A percentile compares a stretch with the other conserved stretches of the same genome.
Evolutionary conservation across 2,888 invertebrate genomes (phyloP).

Genomic region (Torymus aiolomorphi): DNA sequence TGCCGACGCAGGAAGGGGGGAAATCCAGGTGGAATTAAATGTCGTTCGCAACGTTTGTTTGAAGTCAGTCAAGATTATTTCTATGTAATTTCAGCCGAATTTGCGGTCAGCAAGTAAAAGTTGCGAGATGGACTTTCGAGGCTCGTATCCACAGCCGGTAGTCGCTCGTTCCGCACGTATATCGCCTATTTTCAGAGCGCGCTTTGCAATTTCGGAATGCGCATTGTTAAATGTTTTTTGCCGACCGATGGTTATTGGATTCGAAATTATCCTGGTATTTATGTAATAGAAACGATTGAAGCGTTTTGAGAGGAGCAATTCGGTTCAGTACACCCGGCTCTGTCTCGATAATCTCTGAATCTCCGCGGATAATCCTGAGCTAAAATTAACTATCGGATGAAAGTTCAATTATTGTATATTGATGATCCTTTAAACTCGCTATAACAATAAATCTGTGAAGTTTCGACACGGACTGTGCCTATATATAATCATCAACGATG

Average conservation of each 20-base stretch:
- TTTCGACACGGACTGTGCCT: no score
- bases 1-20: no score
- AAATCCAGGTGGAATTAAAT: no score
- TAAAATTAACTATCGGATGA: slow-evolving; percentile 11
- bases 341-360: no score
- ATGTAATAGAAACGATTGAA: not conserved
- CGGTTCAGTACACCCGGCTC: not conserved
- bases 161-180: no score
- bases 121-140: slow-evolving; percentile 16
- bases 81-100: not conserved
- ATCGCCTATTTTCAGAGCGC: not conserved
- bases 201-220: not conserved
- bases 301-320: not conserved
- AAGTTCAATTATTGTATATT: not conserved
- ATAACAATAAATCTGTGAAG: no score
- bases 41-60: no score
- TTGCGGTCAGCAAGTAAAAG: slow-evolving; percentile 32
- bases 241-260: no score
- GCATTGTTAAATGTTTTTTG: slow-evolving; percentile 4
- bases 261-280: no score
- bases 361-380: not conserved
- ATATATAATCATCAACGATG: no score
- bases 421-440: no score
- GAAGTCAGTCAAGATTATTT: no score
- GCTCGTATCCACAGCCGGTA: not conserved